phyloP scores from a whole-genome alignment of 2,888 invertebrate species.

The Phalera bucephala region DNA sequence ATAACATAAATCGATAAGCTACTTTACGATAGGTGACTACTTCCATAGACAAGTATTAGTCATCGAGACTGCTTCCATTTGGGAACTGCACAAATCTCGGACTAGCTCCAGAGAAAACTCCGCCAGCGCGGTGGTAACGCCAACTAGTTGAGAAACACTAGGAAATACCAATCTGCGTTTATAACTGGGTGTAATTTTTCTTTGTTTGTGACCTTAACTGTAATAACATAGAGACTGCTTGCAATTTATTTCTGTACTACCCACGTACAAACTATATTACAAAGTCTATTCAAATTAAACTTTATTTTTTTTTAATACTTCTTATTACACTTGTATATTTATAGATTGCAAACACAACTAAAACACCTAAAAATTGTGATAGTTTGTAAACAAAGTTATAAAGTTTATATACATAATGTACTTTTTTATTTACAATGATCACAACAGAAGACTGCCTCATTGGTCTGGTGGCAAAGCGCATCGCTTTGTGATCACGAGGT shows the following conservation, averaged over 20 bases:
- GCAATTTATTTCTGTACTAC: slow-evolving; percentile 3
- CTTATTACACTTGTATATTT: too few relatives aligned
- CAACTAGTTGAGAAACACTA: slow-evolving; percentile 5
- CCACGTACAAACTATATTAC: neutral
- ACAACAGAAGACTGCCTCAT: too few relatives aligned
- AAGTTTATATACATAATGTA: too few relatives aligned
- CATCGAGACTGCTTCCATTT: slow-evolving; percentile 5
- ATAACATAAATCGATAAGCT: slow-evolving; percentile 16
- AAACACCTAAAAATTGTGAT: too few relatives aligned
- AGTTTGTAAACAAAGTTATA: too few relatives aligned
- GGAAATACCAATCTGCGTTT: slow-evolving; percentile 14
- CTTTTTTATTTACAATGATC: too few relatives aligned
- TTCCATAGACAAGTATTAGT: slow-evolving; percentile 13
- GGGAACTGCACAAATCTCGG: slow-evolving; percentile 8
- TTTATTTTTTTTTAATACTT: too few relatives aligned
- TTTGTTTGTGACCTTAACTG: slow-evolving; percentile 2
- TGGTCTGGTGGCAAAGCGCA: too few relatives aligned
- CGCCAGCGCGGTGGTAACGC: slow-evolving; percentile 4
- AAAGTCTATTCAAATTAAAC: too few relatives aligned
- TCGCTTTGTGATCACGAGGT: too few relatives aligned
- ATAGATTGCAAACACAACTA: too few relatives aligned
- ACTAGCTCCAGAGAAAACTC: neutral
- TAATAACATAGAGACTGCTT: slow-evolving; percentile 3
- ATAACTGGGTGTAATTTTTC: slow-evolving; percentile 13
- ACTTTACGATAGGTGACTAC: slow-evolving; percentile 5